Conservation (phyloP, 2,797 vertebrate genomes). For the Enteromius afrohamiltoni region DNA sequence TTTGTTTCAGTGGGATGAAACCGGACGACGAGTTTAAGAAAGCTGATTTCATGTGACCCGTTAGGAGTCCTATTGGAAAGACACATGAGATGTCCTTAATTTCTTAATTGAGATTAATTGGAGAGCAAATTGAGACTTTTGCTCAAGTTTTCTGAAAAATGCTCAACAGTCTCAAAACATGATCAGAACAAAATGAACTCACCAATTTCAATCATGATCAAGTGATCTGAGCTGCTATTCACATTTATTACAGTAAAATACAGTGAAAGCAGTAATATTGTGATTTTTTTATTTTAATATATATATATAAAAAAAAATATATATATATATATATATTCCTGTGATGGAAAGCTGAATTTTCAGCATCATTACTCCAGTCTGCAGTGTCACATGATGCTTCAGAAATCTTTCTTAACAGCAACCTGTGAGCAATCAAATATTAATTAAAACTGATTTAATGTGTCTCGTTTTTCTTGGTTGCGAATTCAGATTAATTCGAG, state of each 20-base stretch:
- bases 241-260: background rate
- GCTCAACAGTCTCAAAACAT: background rate
- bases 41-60: constrained; percentile 2
- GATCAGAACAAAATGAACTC: background rate
- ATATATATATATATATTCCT: background rate
- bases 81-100: background rate
- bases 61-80: background rate
- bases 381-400: background rate
- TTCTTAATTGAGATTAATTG: background rate
- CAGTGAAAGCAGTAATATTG: background rate
- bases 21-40: constrained; percentile 14
- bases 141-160: background rate
- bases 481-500: background rate
- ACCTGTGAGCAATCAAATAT: background rate
- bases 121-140: background rate
- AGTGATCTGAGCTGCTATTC: background rate
- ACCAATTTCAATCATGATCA: background rate
- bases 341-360: background rate
- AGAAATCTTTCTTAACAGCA: background rate
- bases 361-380: background rate
- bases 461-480: background rate
- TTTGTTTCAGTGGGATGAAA: constrained; percentile 60
- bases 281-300: background rate
- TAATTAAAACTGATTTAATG: background rate
- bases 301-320: no score